Conservation (phyloP, 2,113 vertebrate species). For the Peromyscus maniculatus region DNA sequence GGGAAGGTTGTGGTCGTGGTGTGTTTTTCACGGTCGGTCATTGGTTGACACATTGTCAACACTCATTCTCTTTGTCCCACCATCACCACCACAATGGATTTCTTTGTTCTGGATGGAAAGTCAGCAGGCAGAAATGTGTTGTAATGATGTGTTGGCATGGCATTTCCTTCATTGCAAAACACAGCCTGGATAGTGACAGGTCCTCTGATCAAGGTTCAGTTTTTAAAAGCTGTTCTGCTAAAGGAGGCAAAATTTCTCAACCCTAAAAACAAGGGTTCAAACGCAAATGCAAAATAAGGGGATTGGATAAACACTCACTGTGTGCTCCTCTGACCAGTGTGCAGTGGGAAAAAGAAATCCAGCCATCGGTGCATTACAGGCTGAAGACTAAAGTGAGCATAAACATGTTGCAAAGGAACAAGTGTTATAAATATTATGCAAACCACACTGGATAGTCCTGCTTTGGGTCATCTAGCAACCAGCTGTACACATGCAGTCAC, state of each 20-base stretch:
- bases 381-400: slow-evolving; percentile 9
- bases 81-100: slow-evolving; percentile 3
- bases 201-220: slow-evolving; percentile 32
- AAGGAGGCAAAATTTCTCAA: slow-evolving; percentile 14
- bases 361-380: neutral
- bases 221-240: slow-evolving; percentile 37
- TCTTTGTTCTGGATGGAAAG: slow-evolving; percentile 44
- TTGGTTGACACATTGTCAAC: neutral
- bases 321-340: neutral
- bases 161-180: slow-evolving; percentile 44
- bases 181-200: neutral
- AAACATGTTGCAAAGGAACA: slow-evolving; percentile 1
- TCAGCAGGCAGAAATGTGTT: slow-evolving; percentile 44
- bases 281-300: neutral
- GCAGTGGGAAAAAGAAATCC: neutral
- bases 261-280: neutral
- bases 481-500: neutral
- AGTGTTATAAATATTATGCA: neutral
- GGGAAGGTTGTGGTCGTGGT: slow-evolving; percentile 21
- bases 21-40: neutral
- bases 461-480: neutral
- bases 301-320: neutral
- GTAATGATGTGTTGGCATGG: slow-evolving; percentile 57
- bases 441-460: neutral
- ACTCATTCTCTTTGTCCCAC: neutral